These are phyloP conservation scores for Aeoliscus strigatus DNA, from an alignment of 2,797 vertebrate species.

Conservation along the genomic window DNA sequence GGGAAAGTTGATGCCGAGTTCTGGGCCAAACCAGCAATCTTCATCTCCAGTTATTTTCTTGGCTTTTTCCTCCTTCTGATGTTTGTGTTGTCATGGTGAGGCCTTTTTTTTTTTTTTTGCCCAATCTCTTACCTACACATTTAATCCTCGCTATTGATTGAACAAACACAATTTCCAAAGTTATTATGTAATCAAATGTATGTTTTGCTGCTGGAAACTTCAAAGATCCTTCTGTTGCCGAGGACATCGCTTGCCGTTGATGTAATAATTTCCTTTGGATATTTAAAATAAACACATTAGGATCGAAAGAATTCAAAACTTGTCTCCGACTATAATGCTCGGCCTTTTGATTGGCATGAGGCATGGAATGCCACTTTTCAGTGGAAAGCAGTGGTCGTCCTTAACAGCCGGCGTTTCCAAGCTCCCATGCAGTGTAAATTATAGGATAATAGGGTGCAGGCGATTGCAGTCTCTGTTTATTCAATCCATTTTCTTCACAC, in stretches of 20 bases:
- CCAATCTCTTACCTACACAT: slow-evolving; percentile 80
- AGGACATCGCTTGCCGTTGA: slow-evolving; percentile 83
- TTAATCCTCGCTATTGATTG: slow-evolving; percentile 85
- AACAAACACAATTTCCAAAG: slow-evolving; percentile 87
- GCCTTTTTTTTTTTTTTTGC: slow-evolving; percentile 64
- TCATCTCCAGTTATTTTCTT: slow-evolving; percentile 63
- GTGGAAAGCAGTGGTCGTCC: slow-evolving; percentile 79
- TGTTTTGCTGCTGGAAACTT: slow-evolving; percentile 81
- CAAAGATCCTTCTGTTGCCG: slow-evolving; percentile 74
- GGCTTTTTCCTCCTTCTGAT: slow-evolving; percentile 32
- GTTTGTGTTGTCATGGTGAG: slow-evolving; percentile 82
- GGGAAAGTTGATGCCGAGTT: slow-evolving; percentile 18
- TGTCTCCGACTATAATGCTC: slow-evolving; percentile 81
- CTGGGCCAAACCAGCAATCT: slow-evolving; percentile 47
- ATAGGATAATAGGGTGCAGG: slow-evolving; percentile 95
- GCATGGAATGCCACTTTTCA: slow-evolving; percentile 66
- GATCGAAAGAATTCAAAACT: slow-evolving; percentile 85
- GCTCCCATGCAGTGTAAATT: slow-evolving; percentile 95
- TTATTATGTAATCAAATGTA: slow-evolving; percentile 91
- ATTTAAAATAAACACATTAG: slow-evolving; percentile 98
- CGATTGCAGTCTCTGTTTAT: slow-evolving; percentile 95
- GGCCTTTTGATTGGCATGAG: slow-evolving; percentile 84
- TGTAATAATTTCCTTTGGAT: slow-evolving; percentile 92
- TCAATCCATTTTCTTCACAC: slow-evolving; percentile 96
- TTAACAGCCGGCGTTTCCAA: slow-evolving; percentile 78